Evolutionary conservation across 1,140 invertebrate genomes (phyloP).

Genomic region (Orussus abietinus): DNA sequence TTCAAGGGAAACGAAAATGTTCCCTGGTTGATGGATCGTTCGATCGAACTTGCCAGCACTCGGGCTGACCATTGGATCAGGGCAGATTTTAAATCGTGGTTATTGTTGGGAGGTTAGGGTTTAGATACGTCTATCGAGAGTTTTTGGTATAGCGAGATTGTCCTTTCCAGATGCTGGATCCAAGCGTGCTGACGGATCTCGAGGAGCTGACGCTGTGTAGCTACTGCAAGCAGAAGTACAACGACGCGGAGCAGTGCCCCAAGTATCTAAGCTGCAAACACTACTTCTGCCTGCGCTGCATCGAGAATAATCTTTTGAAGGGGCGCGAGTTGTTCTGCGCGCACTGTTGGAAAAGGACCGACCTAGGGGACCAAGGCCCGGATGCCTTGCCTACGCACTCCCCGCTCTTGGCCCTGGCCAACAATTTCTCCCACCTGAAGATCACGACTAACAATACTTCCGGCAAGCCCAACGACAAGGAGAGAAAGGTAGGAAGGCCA

Average conservation of each 20-base stretch:
- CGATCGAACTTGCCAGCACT: too few species aligned
- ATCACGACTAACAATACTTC: slow-evolving; percentile 48
- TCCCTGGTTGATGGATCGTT: too few species aligned
- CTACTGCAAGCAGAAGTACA: slow-evolving; percentile 66
- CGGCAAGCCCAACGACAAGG: slow-evolving; percentile 50
- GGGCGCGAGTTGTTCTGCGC: slow-evolving; percentile 64
- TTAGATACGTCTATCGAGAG: too few species aligned
- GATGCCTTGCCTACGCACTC: slow-evolving; percentile 65
- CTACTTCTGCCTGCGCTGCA: slow-evolving; percentile 71
- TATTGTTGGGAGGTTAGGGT: too few species aligned
- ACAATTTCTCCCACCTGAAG: slow-evolving; percentile 58
- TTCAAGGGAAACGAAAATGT: too few species aligned
- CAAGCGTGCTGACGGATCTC: slow-evolving; percentile 59
- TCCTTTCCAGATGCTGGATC: slow-evolving; percentile 50
- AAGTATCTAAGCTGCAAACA: slow-evolving; percentile 74
- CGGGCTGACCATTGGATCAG: too few species aligned
- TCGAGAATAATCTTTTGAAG: slow-evolving; percentile 61
- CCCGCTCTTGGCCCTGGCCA: slow-evolving; percentile 61
- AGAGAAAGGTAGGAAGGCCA: slow-evolving; percentile 50
- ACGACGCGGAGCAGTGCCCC: slow-evolving; percentile 65
- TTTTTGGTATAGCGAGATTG: too few species aligned
- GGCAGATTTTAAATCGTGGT: too few species aligned
- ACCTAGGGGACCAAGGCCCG: slow-evolving; percentile 59
- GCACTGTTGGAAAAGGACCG: slow-evolving; percentile 66
- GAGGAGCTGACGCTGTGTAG: slow-evolving; percentile 68